Base-by-base conservation (phyloP, 1,140 invertebrate species). In the Centruroides vittatus region DNA sequence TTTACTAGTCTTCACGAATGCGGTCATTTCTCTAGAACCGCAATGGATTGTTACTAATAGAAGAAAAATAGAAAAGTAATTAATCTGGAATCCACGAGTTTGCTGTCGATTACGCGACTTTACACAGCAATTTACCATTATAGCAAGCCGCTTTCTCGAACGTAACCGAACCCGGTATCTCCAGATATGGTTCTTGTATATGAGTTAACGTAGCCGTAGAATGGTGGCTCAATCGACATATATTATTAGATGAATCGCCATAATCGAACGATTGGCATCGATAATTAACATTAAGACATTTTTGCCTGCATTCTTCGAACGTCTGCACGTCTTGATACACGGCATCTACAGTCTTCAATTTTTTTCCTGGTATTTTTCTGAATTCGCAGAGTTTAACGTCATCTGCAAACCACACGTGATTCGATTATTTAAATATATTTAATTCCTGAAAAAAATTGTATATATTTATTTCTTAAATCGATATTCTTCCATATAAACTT, bases 81-180 rank as follows among this genome's bases (percentile, higher is more conserved):
- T 23, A 23, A 1, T 23, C 23, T 23, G 1, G 23, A 23, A 23
- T 23, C 23, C 23, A 23, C 23, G 23, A 23, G 23, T 23, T 23
- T 23, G 23, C 23, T 23, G 23, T 23, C 23, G 23, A 23, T 23
- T 23, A 23, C 23, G 2, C 23, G 23, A 23, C 23, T 23, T 23
- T 23, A 23, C 23, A 23, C 23, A 23, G 23, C 41, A 8, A 41
- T 68, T 59, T 54, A 72, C 70, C 67, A 73, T 94, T 93, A 80
- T 93, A 95, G 73, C 91, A 95, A 5, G 90, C 92, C 64, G 87
- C 86, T 54, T 94, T 75, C 75, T 94, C 91, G 74, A 92, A 94
- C 7, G 91, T 93, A 3, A 70, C 69, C 36, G 53, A 87, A 80
- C 91, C 89, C 1, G 87, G 85, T 6, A 92, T 87, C 66, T 90